These are phyloP conservation scores for Arion vulgaris DNA, from an alignment of 1,140 invertebrate genomes.

Conservation along the genomic window DNA sequence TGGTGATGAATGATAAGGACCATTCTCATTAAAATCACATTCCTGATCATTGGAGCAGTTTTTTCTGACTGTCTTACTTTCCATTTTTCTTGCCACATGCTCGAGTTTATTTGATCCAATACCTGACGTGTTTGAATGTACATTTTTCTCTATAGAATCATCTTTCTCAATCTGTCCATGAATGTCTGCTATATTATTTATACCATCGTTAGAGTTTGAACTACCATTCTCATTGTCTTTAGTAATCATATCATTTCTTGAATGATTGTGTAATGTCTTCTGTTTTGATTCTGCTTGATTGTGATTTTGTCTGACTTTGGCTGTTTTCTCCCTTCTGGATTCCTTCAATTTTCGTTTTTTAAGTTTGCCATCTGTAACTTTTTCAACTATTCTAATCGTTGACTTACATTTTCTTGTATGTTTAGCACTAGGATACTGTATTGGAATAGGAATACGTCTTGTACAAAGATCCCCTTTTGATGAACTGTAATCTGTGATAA, in stretches of 20 bases:
- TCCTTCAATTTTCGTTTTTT: background rate
- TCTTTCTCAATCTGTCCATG: background rate
- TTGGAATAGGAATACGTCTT: background rate
- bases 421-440: background rate
- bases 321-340: background rate
- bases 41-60: background rate
- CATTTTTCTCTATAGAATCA: background rate
- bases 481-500: background rate
- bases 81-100: background rate
- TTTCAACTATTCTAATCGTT: background rate
- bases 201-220: background rate
- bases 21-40: background rate
- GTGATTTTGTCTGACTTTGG: background rate
- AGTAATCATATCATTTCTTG: background rate
- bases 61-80: background rate
- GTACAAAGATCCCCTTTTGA: background rate
- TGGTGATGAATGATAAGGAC: background rate
- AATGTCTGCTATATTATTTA: background rate
- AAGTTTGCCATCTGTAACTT: background rate
- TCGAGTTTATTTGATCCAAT: background rate
- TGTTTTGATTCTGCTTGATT: background rate
- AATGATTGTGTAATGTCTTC: background rate
- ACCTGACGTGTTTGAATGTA: background rate
- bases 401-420: background rate
- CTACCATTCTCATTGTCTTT: background rate